Evolutionary conservation across 2,113 vertebrate genomes (phyloP).

Genomic region (Brachyhypopomus occidentalis): DNA sequence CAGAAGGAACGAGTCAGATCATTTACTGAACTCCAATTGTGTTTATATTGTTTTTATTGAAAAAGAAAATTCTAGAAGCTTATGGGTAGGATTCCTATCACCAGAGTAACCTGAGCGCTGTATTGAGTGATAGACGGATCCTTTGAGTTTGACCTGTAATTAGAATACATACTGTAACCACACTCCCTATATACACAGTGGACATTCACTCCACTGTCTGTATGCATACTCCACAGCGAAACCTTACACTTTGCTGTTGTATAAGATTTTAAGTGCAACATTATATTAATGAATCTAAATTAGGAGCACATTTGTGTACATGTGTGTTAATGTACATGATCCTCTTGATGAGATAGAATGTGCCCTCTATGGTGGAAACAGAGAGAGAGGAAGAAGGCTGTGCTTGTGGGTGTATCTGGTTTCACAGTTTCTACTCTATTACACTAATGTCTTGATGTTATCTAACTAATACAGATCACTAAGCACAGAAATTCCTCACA

Average conservation of each 20-base stretch:
- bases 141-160: conserved; percentile 32
- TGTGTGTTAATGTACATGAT: conserved; percentile 9
- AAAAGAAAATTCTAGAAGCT: conserved; percentile 20
- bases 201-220: not conserved
- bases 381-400: conserved; percentile 36
- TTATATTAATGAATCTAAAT: not conserved
- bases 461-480: conserved; percentile 32
- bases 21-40: not conserved
- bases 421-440: conserved; percentile 28
- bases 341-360: not conserved
- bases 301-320: not conserved
- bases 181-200: not conserved
- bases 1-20: too few relatives aligned
- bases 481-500: conserved; percentile 3
- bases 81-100: not conserved
- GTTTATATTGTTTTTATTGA: conserved; percentile 14
- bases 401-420: conserved; percentile 29
- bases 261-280: not conserved
- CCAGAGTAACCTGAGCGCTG: conserved; percentile 18
- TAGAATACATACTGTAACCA: conserved; percentile 15
- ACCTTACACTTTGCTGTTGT: not conserved
- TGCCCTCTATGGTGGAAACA: not conserved
- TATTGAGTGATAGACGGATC: conserved; percentile 27
- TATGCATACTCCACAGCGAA: not conserved
- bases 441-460: conserved; percentile 24